Evolutionary conservation across 2,888 invertebrate genomes (phyloP).

Genomic region (Lasioglossum calceatum): DNA sequence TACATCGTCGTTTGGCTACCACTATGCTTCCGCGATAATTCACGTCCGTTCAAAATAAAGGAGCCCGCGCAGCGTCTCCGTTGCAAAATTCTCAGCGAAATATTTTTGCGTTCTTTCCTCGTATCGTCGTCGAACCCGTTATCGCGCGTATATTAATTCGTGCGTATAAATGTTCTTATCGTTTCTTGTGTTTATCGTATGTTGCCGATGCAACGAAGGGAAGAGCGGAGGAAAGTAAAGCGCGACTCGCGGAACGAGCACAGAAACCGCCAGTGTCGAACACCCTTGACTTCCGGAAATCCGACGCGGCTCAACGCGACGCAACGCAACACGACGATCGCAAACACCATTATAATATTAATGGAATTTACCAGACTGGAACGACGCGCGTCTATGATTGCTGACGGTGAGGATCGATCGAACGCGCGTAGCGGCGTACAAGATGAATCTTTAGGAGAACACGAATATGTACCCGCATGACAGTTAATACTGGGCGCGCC

Average conservation of each 20-base stretch:
- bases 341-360: conserved; percentile 62
- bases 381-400: conserved; percentile 52
- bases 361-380: conserved; percentile 72
- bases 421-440: not conserved
- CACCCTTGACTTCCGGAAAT: not conserved
- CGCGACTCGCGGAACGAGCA: not conserved
- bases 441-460: not conserved
- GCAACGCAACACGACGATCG: too few species aligned
- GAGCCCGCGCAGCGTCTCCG: not conserved
- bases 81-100: not conserved
- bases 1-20: not conserved
- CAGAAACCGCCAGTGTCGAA: not conserved
- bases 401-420: conserved; percentile 17
- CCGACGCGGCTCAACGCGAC: too few species aligned
- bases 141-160: not conserved
- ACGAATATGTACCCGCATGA: not conserved
- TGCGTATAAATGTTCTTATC: not conserved
- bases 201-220: not conserved
- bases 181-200: not conserved
- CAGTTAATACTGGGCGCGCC: not conserved
- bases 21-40: not conserved
- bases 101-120: not conserved
- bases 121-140: not conserved
- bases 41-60: not conserved
- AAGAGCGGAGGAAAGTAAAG: not conserved